Base-by-base conservation (phyloP, 1,140 invertebrate genomes). In the Venustaconcha ellipsiformis region DNA sequence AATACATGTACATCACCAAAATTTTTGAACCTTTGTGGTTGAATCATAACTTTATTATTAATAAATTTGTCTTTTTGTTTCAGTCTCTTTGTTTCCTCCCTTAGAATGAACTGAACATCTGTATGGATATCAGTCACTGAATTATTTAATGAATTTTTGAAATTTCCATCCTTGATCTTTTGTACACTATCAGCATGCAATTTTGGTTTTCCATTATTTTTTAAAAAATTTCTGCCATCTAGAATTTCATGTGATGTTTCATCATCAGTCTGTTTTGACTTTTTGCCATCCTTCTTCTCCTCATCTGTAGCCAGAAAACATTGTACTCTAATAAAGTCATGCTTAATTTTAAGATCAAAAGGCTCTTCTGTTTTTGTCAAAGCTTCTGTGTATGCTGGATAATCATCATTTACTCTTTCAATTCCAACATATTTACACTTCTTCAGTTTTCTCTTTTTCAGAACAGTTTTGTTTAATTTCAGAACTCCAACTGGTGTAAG, bases 281-380 rank as follows among this genome's bases (percentile, higher is more conserved):
- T 66, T 58, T 69, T 18, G 0, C 69, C 18, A n/a, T 75, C 18
- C n/a, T 80, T 62, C 12, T 77, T 71, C 6, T 76, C 64, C 48
- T 80, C 60, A 15, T 72, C 64, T 37, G 74, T 76, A 26, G 81
- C 70, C 26, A 81, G 59, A 60, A 80, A 68, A 75, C 84, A 85
- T 64, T 81, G 79, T 4, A 85, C 79, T 59, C 78, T 68, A 14
- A 83, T 74, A 80, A 85, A 85, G 70, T 85, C 84, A 70, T 83
- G 78, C 12, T 80, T 68, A 23, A 85, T 57, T 1, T 78, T 70
- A 20, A 80, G 37, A 69, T 82, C 78, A 79, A 80, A 83, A 0
- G 84, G 81, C 48, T 67, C 74, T 5, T 70, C 55, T 66, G 68
- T 70, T 66, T 79, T 82, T 11, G 70, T 63, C 1, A 80, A 68